phyloP scores from a whole-genome alignment of 2,888 invertebrate genomes.

The Eurytoma adleriae region DNA sequence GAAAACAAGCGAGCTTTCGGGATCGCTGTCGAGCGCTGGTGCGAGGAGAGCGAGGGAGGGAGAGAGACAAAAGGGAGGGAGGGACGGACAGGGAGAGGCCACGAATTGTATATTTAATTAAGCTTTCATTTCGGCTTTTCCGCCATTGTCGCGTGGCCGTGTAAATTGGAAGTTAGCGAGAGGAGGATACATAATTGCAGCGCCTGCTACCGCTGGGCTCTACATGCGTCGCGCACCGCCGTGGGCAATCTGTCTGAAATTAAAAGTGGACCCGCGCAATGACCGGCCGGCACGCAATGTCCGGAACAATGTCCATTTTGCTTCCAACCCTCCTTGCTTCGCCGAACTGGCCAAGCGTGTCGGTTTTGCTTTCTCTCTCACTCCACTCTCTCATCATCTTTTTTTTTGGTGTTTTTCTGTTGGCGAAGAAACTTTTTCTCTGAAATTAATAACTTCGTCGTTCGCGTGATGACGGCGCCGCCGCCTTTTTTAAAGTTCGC shows the following conservation, averaged over 20 bases:
- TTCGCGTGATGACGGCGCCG: background rate
- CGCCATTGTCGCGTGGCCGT: background rate
- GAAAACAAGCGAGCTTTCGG: background rate
- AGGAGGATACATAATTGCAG: constrained; percentile 19
- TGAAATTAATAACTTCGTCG: constrained; percentile 11
- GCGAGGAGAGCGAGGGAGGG: background rate
- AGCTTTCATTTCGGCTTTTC: constrained; percentile 36
- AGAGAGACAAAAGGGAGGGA: background rate
- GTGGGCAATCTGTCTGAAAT: constrained; percentile 8
- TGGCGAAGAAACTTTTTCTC: background rate
- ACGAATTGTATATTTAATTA: constrained; percentile 34
- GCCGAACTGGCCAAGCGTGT: background rate
- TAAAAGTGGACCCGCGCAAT: constrained; percentile 8
- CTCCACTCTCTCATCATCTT: no score
- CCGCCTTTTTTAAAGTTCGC: background rate
- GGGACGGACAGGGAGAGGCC: background rate
- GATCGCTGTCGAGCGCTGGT: background rate
- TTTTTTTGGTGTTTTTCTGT: no score
- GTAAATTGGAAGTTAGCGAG: constrained; percentile 34
- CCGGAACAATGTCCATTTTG: background rate
- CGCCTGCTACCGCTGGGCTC: background rate
- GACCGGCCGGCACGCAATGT: background rate
- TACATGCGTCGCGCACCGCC: background rate
- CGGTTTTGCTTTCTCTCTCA: background rate
- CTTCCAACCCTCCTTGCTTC: background rate